phyloP scores from a whole-genome alignment of 1,140 invertebrate species.

The Aphis gossypii region DNA sequence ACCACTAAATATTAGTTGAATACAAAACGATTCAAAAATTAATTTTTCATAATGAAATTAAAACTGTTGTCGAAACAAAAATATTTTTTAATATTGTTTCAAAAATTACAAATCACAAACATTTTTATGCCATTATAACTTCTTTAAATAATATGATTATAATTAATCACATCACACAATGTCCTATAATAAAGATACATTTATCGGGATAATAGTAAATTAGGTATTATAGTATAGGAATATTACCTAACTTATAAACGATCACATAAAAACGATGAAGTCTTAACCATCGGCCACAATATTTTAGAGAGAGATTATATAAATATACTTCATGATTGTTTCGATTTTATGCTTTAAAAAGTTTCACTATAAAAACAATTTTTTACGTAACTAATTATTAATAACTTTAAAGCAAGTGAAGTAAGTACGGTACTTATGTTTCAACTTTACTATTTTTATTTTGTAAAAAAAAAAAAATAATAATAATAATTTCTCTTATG shows the following conservation, averaged over 20 bases:
- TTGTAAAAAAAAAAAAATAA: background rate
- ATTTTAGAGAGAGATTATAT: no score
- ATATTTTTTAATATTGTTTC: background rate
- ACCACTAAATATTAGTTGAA: background rate
- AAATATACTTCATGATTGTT: background rate
- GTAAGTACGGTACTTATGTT: background rate
- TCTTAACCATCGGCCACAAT: background rate
- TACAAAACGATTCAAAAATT: background rate
- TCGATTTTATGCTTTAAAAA: background rate
- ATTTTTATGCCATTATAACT: background rate
- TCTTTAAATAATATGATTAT: background rate
- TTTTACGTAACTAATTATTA: background rate
- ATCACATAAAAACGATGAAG: background rate
- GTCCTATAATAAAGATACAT: background rate
- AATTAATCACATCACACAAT: background rate
- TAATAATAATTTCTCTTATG: background rate
- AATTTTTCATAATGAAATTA: background rate
- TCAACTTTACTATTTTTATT: background rate
- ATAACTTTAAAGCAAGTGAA: background rate
- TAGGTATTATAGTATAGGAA: background rate
- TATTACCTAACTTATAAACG: background rate
- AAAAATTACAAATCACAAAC: background rate
- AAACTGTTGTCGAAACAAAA: background rate
- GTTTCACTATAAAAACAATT: background rate
- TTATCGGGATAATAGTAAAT: background rate